These are phyloP conservation scores for Papilio polyxenes DNA, from an alignment of 1,140 invertebrate species.

Conservation along the genomic window DNA sequence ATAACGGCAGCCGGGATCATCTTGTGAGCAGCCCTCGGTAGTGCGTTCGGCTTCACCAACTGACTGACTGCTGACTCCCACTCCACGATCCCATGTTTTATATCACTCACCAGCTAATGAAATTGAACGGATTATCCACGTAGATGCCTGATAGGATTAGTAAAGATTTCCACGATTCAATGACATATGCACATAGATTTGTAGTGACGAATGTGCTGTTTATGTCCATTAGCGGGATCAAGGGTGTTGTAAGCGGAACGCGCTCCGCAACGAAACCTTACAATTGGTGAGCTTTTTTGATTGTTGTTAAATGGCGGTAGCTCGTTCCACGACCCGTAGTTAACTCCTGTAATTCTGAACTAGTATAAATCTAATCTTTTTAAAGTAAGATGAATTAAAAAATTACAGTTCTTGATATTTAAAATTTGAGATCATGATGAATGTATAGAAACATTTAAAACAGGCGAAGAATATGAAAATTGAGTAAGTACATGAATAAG, in stretches of 20 bases:
- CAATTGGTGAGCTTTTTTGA: conserved; percentile 48
- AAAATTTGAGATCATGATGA: background rate
- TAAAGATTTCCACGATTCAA: conserved; percentile 54
- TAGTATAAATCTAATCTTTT: background rate
- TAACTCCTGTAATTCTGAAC: background rate
- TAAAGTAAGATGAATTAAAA: background rate
- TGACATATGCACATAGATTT: conserved; percentile 63
- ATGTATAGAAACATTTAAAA: background rate
- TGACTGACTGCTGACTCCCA: conserved; percentile 71
- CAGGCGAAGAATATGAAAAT: background rate
- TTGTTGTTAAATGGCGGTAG: conserved; percentile 35
- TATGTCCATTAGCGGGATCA: conserved; percentile 41
- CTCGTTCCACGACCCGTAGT: background rate
- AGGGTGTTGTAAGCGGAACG: conserved; percentile 49
- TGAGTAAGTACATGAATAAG: background rate
- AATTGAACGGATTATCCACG: conserved; percentile 70
- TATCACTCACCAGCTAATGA: conserved; percentile 62
- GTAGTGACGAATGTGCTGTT: conserved; percentile 54
- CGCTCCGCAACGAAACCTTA: conserved; percentile 58
- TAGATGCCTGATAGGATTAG: conserved; percentile 71
- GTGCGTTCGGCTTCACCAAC: conserved; percentile 65
- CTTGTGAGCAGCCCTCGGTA: conserved; percentile 76
- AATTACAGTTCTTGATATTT: background rate
- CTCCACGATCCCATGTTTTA: conserved; percentile 54
- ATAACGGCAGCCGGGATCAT: conserved; percentile 55